Conservation (phyloP, 2,888 invertebrate species). For the Drosophila cyrtoloma region DNA sequence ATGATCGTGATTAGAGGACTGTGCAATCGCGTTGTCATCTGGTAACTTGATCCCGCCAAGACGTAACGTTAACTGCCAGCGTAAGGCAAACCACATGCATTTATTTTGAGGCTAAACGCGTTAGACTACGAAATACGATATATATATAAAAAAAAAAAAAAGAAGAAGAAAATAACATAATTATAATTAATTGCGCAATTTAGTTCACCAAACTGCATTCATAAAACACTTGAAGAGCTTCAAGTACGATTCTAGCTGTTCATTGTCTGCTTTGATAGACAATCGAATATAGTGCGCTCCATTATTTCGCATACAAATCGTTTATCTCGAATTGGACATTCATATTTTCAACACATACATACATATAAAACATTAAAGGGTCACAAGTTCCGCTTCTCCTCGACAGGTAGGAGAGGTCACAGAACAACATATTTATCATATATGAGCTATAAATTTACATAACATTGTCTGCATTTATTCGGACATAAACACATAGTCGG, state of each 20-base stretch:
- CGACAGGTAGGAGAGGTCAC: conserved; percentile 70
- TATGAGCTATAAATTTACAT: conserved; percentile 27
- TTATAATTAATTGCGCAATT: conserved; percentile 11
- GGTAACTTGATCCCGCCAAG: conserved; percentile 75
- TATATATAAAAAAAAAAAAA: not conserved
- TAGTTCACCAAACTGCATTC: conserved; percentile 45
- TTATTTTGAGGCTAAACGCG: conserved; percentile 63
- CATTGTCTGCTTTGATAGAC: conserved; percentile 84
- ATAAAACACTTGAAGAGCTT: conserved; percentile 36
- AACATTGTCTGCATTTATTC: conserved; percentile 52
- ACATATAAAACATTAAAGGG: conserved; percentile 63
- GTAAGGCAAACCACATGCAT: conserved; percentile 64
- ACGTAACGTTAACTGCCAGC: conserved; percentile 72
- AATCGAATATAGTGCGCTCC: conserved; percentile 83
- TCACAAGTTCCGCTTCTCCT: conserved; percentile 83
- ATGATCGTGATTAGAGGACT: conserved; percentile 80
- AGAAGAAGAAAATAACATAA: not conserved
- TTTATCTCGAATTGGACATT: conserved; percentile 34
- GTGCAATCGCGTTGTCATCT: conserved; percentile 43
- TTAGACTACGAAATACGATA: conserved; percentile 13
- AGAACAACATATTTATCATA: conserved; percentile 62
- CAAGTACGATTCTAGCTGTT: conserved; percentile 76
- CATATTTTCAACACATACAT: conserved; percentile 17
- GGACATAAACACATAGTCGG: conserved; percentile 54
- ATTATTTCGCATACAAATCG: conserved; percentile 59